Conservation (phyloP, 2,888 invertebrate genomes). For the Cheilosia vernalis region DNA sequence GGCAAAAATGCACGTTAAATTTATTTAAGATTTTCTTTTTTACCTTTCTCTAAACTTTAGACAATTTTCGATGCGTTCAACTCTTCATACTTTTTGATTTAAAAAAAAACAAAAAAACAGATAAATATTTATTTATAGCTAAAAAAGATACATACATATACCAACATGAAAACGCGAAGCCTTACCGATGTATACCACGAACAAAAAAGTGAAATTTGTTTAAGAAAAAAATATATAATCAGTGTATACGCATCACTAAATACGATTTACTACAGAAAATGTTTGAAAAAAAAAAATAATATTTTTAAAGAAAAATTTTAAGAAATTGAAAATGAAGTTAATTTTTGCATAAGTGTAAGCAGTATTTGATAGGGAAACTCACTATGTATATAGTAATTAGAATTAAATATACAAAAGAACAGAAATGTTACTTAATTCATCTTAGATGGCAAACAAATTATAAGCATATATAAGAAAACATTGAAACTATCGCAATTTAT, state of each 20-base stretch:
- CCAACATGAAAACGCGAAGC: conserved; percentile 80
- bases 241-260: conserved; percentile 77
- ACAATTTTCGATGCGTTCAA: conserved; percentile 62
- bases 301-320: conserved; percentile 48
- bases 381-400: conserved; percentile 69
- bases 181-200: conserved; percentile 83
- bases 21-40: conserved; percentile 50
- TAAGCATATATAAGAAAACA: conserved; percentile 22
- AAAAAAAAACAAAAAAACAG: conserved; percentile 6
- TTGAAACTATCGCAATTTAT: conserved; percentile 62
- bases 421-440: conserved; percentile 69
- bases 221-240: conserved; percentile 40
- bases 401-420: conserved; percentile 65
- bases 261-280: conserved; percentile 78
- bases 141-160: conserved; percentile 66
- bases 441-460: conserved; percentile 69
- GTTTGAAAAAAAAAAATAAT: conserved; percentile 29
- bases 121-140: conserved; percentile 59
- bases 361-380: conserved; percentile 61
- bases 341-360: conserved; percentile 52
- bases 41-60: conserved; percentile 36
- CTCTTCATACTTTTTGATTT: conserved; percentile 34
- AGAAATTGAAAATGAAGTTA: conserved; percentile 24
- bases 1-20: conserved; percentile 49
- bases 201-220: conserved; percentile 49